Evolutionary conservation across 2,113 vertebrate species (phyloP), one percentile per base, ranked within the genome.

Genomic region (Proteles cristata): DNA sequence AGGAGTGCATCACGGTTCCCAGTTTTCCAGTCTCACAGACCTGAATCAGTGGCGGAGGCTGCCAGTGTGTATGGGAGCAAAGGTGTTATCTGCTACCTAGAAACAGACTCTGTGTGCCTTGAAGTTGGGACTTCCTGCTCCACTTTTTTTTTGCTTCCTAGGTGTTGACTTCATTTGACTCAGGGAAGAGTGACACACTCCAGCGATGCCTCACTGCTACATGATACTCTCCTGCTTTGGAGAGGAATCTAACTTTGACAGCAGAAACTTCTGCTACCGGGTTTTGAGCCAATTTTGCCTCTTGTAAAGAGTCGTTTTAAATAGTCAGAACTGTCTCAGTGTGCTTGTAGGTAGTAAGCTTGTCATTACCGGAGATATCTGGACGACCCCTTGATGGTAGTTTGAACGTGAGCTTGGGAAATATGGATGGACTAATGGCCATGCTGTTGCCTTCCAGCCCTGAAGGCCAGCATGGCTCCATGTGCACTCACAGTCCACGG

Each of bases 401-500:
- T 0, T 10, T 71, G 33, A 90, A 19, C 10, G 31, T 39, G 50
- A 88, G 71, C 50, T 50, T 93, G 65, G 48, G 39, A 79, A 74
- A 43, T 21, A 74, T 11, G 43, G 11, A 39, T 39, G 58, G 53
- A 39, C 35, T 3, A 9, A 21, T 4, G 33, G n/a, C 53, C 43
- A 39, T 88, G 65, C 11, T 1, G 0, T 69, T 33, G 1, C 26
- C 19, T 66, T 45, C 58, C 2, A 11, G 33, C 35, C 83, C 12
- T 7, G 23, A 61, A n/a, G 53, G 35, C 7, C 15, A 21, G 50
- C 10, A 3, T 21, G 1, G 7, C 31, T 48, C 8, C 31, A 0
- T 14, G 3, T 45, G n/a, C 33, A 43, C 45, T 7, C 9, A 15
- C n/a, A 33, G 25, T 23, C 19, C 7, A 0, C 11, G 10, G 2